Percentiles rank a stretch among this genome's conserved stretches.
Conservation (phyloP, 2,797 vertebrate species). For the Paedocypris micromegethes region DNA sequence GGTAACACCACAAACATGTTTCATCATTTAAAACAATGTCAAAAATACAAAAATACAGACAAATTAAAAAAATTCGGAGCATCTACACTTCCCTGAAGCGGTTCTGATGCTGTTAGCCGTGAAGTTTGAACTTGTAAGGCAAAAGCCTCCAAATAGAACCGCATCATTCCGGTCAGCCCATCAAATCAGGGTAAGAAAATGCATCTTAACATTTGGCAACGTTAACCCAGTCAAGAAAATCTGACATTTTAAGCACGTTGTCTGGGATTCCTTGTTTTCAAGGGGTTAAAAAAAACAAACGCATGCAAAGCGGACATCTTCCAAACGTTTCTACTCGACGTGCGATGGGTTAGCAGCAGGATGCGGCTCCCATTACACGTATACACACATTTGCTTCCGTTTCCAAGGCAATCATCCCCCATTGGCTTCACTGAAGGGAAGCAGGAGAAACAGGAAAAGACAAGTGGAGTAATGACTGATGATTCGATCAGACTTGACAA, state of each 20-base stretch:
- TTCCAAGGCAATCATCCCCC: conserved; percentile 95
- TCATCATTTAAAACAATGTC: no score
- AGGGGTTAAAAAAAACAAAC: conserved; percentile 44
- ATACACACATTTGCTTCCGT: conserved; percentile 99
- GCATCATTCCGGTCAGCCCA: conserved; percentile 41
- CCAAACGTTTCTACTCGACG: conserved; percentile 56
- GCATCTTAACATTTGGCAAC: conserved; percentile 54
- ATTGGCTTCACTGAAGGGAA: conserved; percentile 91
- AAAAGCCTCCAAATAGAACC: conserved; percentile 38
- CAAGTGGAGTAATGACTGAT: conserved; percentile 45
- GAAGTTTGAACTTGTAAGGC: conserved; percentile 10
- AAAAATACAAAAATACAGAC: no score
- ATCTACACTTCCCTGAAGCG: no score
- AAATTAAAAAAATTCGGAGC: no score
- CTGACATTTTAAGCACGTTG: conserved; percentile 39
- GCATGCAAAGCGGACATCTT: conserved; percentile 80
- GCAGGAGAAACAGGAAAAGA: conserved; percentile 84
- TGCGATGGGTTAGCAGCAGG: conserved; percentile 39
- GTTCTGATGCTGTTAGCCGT: not conserved
- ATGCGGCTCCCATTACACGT: conserved; percentile 58
- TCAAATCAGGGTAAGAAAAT: conserved; percentile 47
- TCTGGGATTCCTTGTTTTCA: conserved; percentile 66
- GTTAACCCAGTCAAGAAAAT: conserved; percentile 42
- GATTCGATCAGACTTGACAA: conserved; percentile 53
- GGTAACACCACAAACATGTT: no score